Base-by-base conservation (phyloP, 2,888 invertebrate species). In the Microplitis deprimator region DNA sequence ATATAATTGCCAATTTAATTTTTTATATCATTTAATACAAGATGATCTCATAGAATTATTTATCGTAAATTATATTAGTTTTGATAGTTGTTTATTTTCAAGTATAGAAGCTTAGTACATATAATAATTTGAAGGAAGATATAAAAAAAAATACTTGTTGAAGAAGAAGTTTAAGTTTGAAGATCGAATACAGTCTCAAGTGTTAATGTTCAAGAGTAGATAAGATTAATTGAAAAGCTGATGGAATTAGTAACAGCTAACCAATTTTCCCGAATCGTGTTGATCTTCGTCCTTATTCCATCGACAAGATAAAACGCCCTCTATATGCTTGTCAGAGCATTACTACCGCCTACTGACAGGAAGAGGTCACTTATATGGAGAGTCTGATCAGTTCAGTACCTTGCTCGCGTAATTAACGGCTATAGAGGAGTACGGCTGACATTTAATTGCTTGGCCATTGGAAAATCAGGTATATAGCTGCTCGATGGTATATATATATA, bases 231-330 rank as follows among this genome's bases (percentile, higher is more conserved):
- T 50, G 29, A 29, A 29, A 70, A 59, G 50, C 29, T 50, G 50
- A 50, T 50, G n/a, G 60, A 20, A 70, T 70, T 70, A 70, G 38
- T 59, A 60, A n/a, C 13, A 29, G 59, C n/a, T 38, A 59, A 29
- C 17, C 70, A 60, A 70, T 70, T 70, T 38, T 70, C 70, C 70
- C 59, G n/a, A 70, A 70, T 20, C 70, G 50, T 6, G 29, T 70
- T 10, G 29, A 70, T 70, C 8, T n/a, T 6, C 6, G 60, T 29
- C 50, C 29, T 13, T 5, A 5, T 60, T 59, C 29, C 3, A 1
- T 13, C 50, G 8, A 38, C 6, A 39, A 67, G 67, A 67, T 67
- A n/a, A 68, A 68, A 38, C 40, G 40, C 40, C 16, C 40, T 68
- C 68, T 38, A 16, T 40, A 16, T 20, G 50, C 50, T 13, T 50